Evolutionary conservation across 2,888 invertebrate genomes (phyloP), one percentile per base, ranked within the genome.

Genomic region (Agrotis puta): DNA sequence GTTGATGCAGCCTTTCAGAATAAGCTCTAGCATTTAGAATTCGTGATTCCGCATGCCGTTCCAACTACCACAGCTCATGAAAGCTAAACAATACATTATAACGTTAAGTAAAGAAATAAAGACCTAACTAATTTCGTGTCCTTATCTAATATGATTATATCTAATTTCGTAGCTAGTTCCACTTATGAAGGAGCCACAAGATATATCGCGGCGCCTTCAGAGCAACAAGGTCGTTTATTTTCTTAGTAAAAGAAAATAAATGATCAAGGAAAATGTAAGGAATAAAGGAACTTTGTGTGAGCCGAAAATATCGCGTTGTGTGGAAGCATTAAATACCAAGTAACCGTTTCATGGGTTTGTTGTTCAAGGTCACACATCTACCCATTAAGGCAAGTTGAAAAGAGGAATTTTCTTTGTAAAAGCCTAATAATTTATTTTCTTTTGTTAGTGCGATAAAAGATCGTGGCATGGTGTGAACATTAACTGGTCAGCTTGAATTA

Each of bases 231-330:
- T 33, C 71, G 67, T 71, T 68, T 76, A 71, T 71, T 69, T 74
- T 68, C 58, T 59, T 3, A 45, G 59, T 58, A 62, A 74, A 69
- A 70, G 69, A 68, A 75, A 79, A 79, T 71, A 56, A 79, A 79
- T 66, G 67, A 65, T 76, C 50, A 63, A 66, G 79, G 68, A 80
- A 80, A 80, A 79, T 51, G 80, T 56, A 7, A 48, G 71, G 3
- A 59, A 58, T 63, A 59, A 58, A 54, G 54, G 47, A 63, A 58
- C 43, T 63, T 65, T 57, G 14, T 24, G 62, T 57, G 22, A 58
- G 59, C 63, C 66, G 20, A 61, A 78, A 73, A 78, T 73, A 68
- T 68, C 22, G 56, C 45, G n/a, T 78, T 61, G 20, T 77, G 16
- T 70, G 27, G 22, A 50, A 66, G 59, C 62, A 50, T 66, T 70